Percentiles rank a stretch among this genome's conserved stretches.
Conservation (phyloP, 2,888 invertebrate species). For the Bursaphelenchus okinawaensis region DNA sequence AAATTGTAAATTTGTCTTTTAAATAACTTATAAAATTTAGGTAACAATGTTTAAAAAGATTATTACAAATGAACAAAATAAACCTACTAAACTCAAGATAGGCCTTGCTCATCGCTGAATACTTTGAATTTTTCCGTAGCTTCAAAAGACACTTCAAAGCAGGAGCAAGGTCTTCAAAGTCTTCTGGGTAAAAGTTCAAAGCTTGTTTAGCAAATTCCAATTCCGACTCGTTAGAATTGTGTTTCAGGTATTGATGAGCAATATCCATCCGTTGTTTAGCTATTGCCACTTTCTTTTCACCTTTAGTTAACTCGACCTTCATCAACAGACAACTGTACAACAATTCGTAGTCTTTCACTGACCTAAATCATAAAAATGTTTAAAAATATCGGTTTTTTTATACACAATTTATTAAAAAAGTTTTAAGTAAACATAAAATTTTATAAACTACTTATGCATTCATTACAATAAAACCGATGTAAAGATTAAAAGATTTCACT, state of each 20-base stretch:
- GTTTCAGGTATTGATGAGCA: background rate
- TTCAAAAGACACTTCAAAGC: background rate
- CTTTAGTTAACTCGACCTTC: constrained; percentile 19
- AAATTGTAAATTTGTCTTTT: no score
- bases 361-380: constrained; percentile 10
- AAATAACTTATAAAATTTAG: no score
- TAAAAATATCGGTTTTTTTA: no score
- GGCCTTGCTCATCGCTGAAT: background rate
- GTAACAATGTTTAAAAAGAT: no score
- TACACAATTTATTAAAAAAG: no score
- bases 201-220: background rate
- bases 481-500: background rate
- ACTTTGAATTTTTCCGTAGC: background rate
- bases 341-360: constrained; percentile 11
- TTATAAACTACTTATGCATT: no score
- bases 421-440: no score
- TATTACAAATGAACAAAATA: background rate
- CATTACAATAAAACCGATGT: no score
- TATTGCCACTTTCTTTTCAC: constrained; percentile 13
- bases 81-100: background rate
- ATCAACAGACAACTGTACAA: constrained; percentile 17
- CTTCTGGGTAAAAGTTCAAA: background rate
- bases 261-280: constrained; percentile 2
- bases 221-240: background rate
- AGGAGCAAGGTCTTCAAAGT: background rate